A percentile compares a stretch with the other conserved stretches of the same genome.
Evolutionary conservation across 1,140 invertebrate species (phyloP).

Genomic region (Drosophila nasuta): DNA sequence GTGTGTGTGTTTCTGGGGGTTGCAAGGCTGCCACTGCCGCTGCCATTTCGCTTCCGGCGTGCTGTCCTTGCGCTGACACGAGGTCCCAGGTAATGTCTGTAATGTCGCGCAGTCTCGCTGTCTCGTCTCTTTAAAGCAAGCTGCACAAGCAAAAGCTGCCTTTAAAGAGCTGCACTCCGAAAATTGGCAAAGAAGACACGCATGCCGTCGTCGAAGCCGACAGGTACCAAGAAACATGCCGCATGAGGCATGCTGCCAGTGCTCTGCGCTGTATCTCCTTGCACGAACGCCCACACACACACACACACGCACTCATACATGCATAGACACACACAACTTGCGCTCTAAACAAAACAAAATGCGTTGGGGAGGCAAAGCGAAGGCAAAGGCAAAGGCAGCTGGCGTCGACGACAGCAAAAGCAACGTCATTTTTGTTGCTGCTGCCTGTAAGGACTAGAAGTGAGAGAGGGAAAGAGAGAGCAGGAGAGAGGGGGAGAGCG

Average conservation of each 20-base stretch:
- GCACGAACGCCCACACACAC: slow-evolving; percentile 8
- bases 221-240: slow-evolving; percentile 67
- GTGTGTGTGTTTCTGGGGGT: slow-evolving; percentile 33
- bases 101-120: slow-evolving; percentile 12
- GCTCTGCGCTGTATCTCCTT: background rate
- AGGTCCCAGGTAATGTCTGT: slow-evolving; percentile 29
- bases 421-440: slow-evolving; percentile 66
- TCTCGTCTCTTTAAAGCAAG: slow-evolving; percentile 33
- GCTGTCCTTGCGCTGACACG: slow-evolving; percentile 38
- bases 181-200: slow-evolving; percentile 4
- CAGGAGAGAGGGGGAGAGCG: background rate
- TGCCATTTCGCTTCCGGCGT: slow-evolving; percentile 33
- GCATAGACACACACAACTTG: slow-evolving; percentile 51
- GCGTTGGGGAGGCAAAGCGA: slow-evolving; percentile 69
- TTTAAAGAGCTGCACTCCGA: slow-evolving; percentile 59
- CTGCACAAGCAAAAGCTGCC: slow-evolving; percentile 18
- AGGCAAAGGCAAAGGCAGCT: slow-evolving; percentile 45
- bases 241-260: slow-evolving; percentile 41
- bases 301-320: slow-evolving; percentile 27
- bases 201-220: slow-evolving; percentile 9
- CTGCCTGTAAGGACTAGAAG: slow-evolving; percentile 35
- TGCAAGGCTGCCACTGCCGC: slow-evolving; percentile 13
- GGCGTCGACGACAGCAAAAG: slow-evolving; percentile 72
- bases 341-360: slow-evolving; percentile 82
- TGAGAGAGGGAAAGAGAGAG: too few species aligned